A percentile compares a stretch with the other conserved stretches of the same genome.
phyloP scores from a whole-genome alignment of 23 tunicate genomes.

The Styela plicata region DNA sequence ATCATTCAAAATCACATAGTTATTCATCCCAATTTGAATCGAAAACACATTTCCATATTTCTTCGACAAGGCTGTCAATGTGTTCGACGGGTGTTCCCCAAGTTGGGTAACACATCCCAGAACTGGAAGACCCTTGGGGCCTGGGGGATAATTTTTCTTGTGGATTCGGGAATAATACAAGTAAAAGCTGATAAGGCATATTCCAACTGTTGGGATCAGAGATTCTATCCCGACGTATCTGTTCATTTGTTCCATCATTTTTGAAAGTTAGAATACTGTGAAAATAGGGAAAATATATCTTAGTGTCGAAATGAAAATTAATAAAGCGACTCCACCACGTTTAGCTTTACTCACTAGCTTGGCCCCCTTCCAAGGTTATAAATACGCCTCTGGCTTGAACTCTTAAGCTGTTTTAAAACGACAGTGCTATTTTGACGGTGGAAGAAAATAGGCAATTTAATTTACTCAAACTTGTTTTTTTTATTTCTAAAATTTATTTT shows the following conservation, averaged over 20 bases:
- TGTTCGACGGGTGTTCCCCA: not conserved
- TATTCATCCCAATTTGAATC: not conserved
- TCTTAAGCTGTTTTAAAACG: too few species aligned
- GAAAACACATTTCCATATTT: conserved; percentile 8
- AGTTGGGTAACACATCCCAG: not conserved
- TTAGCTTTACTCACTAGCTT: too few species aligned
- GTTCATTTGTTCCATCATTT: not conserved
- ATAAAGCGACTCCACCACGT: too few species aligned
- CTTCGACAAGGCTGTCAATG: conserved; percentile 8
- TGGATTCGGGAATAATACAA: not conserved
- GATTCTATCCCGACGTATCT: not conserved
- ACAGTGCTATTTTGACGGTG: too few species aligned
- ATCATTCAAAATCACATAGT: not conserved
- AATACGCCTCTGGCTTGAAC: too few species aligned
- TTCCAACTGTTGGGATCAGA: not conserved
- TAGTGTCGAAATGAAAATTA: too few species aligned
- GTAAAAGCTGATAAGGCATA: not conserved
- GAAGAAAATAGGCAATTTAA: too few species aligned
- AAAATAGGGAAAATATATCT: too few species aligned
- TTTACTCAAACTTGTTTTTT: too few species aligned
- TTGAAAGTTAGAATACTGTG: too few species aligned
- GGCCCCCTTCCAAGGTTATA: too few species aligned
- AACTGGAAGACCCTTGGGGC: conserved; percentile 4
- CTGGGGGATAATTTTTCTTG: conserved; percentile 8
- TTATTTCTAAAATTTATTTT: too few species aligned